Percentiles rank a stretch among this genome's conserved stretches.
Conservation (phyloP, 2,113 vertebrate species). For the Sinosuthora webbiana region DNA sequence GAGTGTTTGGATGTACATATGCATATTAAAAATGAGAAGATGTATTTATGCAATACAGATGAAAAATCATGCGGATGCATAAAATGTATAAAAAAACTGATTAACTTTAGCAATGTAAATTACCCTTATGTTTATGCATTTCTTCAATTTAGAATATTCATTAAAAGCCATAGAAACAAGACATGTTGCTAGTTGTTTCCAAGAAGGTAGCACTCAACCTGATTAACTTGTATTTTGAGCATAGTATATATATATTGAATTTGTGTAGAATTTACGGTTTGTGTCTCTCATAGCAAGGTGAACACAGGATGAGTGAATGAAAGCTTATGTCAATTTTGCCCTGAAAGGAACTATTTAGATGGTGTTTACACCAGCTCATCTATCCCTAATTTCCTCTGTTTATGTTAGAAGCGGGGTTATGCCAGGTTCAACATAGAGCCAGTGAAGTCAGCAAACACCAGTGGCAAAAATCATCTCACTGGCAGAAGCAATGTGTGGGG, state of each 20-base stretch:
- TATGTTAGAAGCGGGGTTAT: not conserved
- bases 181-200: slow-evolving; percentile 33
- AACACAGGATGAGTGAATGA: not conserved
- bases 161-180: slow-evolving; percentile 48
- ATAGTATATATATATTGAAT: not conserved
- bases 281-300: not conserved
- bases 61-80: slow-evolving; percentile 62
- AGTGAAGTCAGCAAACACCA: not conserved
- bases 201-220: slow-evolving; percentile 36
- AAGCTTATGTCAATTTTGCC: not conserved
- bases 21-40: slow-evolving; percentile 17
- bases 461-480: not conserved
- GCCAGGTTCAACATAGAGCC: not conserved
- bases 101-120: slow-evolving; percentile 70
- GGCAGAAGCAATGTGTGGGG: fast-evolving
- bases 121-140: slow-evolving; percentile 69
- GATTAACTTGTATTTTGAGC: slow-evolving; percentile 28
- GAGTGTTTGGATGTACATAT: not conserved
- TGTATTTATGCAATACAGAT: slow-evolving; percentile 47
- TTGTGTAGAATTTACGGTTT: not conserved
- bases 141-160: slow-evolving; percentile 64
- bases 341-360: not conserved
- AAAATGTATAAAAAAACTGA: slow-evolving; percentile 63
- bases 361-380: not conserved
- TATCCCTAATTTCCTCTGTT: not conserved